Evolutionary conservation across 2,888 invertebrate genomes (phyloP), one percentile per base, ranked within the genome.

Genomic region (Phanerotoma sp.): DNA sequence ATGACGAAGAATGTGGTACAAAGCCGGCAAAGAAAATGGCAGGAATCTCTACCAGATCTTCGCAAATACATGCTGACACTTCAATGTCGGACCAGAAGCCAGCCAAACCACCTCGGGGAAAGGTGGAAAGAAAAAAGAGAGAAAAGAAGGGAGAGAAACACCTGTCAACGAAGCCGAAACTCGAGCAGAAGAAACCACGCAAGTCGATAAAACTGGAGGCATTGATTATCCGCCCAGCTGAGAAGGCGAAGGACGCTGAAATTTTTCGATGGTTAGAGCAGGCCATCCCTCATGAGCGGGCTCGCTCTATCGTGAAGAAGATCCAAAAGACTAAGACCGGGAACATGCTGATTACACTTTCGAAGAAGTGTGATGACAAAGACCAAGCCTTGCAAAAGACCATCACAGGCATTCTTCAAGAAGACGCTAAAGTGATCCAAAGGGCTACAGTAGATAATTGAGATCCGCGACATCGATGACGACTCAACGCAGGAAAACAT

Each of bases 381-480:
- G 49, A 42, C 22, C 18, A 45, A 40, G 55, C 32, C 15, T 13
- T 56, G 10, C 35, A 38, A 3, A 47, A 41, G 41, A 9, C 42
- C 1, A 54, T 54, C 1, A 30, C 15, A 15, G 41, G 6, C 15
- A 10, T 22, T 1, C 47, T 58, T 3, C 15, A 35, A 33, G 41
- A 53, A 3, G 40, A 54, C 1, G 57, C 62, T 1, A 25, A 37
- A 13, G 58, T 60, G 1, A 53, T 42, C 16, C 16, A 46, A 52
- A 35, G 42, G 25, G 7, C 61, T 48, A 3, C 38, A 60, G 15
- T 51, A 51, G 4, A n/a, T 5, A 1, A 4, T 62, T 10, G 60
- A 62, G 18, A 58, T 62, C 15, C 42, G 47, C 10, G 60, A 62
- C 30, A 21, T 58, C 3, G 57, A 60, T 35, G 60, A 56, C 2